These are phyloP conservation scores for Yponomeuta sedellus DNA, from an alignment of 2,888 invertebrate species.

Conservation along the genomic window DNA sequence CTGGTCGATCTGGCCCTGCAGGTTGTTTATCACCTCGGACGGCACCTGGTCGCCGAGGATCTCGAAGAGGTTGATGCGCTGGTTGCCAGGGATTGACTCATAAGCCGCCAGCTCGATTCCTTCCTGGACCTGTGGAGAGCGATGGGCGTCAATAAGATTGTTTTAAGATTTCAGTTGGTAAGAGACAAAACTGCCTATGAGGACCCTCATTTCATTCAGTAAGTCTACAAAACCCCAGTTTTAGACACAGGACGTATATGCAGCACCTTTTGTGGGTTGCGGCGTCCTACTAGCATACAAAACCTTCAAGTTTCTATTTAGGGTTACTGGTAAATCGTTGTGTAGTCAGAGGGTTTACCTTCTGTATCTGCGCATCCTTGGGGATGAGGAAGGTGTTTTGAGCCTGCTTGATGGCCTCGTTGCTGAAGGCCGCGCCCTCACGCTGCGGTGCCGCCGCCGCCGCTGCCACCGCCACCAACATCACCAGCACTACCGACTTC, in stretches of 20 bases:
- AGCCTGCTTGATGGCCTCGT: slow-evolving; percentile 91
- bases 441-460: slow-evolving; percentile 80
- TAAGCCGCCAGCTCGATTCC: slow-evolving; percentile 91
- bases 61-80: slow-evolving; percentile 88
- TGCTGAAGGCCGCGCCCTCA: slow-evolving; percentile 88
- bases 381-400: slow-evolving; percentile 91
- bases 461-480: slow-evolving; percentile 65
- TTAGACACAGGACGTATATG: too few species aligned
- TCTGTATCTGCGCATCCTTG: slow-evolving; percentile 90
- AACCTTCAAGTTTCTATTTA: too few species aligned
- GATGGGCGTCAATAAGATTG: not conserved
- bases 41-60: slow-evolving; percentile 91
- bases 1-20: slow-evolving; percentile 90
- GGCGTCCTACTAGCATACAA: too few species aligned
- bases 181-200: too few species aligned
- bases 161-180: not conserved
- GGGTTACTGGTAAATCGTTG: not conserved
- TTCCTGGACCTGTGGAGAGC: slow-evolving; percentile 80
- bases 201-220: too few species aligned
- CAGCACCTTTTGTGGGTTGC: too few species aligned
- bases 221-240: too few species aligned
- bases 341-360: slow-evolving; percentile 57
- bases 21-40: slow-evolving; percentile 90
- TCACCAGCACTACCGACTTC: slow-evolving; percentile 55
- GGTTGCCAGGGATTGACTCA: slow-evolving; percentile 90